Conservation (phyloP, 2,113 vertebrate species). For the Toxotes jaculatrix region DNA sequence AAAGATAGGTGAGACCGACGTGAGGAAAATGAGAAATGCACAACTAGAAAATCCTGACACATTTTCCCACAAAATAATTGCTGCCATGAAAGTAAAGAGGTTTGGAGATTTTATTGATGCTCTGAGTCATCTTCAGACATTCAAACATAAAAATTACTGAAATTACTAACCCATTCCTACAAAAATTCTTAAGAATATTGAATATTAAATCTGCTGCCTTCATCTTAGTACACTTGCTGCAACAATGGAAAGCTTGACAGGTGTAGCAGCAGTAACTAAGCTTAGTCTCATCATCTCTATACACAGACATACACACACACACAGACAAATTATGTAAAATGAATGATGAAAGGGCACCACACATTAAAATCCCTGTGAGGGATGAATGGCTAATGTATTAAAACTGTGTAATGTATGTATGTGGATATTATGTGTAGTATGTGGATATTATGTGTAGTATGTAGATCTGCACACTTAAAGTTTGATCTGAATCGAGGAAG, state of each 20-base stretch:
- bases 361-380: neutral
- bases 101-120: neutral
- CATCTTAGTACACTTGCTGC: too few species aligned
- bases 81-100: neutral
- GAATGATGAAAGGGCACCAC: neutral
- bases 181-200: neutral
- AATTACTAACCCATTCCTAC: neutral
- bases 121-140: neutral
- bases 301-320: neutral
- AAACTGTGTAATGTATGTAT: neutral
- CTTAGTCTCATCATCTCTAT: neutral
- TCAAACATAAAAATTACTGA: too few species aligned
- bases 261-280: neutral
- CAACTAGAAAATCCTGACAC: slow-evolving; percentile 21
- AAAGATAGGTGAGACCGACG: slow-evolving; percentile 7
- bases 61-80: slow-evolving; percentile 2
- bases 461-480: too few species aligned
- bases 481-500: neutral
- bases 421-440: neutral
- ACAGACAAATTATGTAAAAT: neutral
- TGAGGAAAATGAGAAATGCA: slow-evolving; percentile 27
- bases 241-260: neutral
- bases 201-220: neutral
- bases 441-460: neutral
- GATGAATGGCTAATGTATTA: neutral